Conservation (phyloP, 2,888 invertebrate species). For the Drosophila multiciliata region DNA sequence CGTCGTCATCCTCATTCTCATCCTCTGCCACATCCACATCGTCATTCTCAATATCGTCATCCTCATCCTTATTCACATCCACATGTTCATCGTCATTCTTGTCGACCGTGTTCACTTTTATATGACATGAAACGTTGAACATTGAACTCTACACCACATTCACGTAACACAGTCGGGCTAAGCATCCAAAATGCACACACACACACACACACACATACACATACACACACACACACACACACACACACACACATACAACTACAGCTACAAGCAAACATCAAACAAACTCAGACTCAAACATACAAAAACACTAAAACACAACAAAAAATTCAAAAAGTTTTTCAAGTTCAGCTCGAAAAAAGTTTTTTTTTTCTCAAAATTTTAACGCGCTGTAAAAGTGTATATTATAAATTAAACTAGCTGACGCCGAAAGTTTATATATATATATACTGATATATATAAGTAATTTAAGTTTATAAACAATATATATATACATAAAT, state of each 20-base stretch:
- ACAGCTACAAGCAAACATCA: not conserved
- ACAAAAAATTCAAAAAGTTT: not conserved
- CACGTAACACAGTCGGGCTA: constrained; percentile 34
- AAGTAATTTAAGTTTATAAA: too few species aligned
- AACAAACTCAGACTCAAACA: not conserved
- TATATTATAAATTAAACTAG: not conserved
- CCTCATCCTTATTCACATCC: constrained; percentile 11
- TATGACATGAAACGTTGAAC: constrained; percentile 44
- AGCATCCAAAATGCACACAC: constrained; percentile 4
- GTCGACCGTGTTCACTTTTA: constrained; percentile 27
- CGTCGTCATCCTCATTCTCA: not conserved
- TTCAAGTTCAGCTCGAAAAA: not conserved
- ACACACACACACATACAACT: not conserved
- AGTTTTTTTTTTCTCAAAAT: not conserved
- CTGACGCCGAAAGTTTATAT: not conserved
- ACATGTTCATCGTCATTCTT: constrained; percentile 33
- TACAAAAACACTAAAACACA: not conserved
- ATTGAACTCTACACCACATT: constrained; percentile 24
- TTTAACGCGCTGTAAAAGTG: not conserved
- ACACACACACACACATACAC: not conserved
- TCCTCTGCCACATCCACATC: constrained; percentile 12
- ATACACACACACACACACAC: not conserved
- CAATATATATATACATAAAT: not conserved
- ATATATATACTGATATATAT: not conserved
- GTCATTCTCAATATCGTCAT: constrained; percentile 25